These are phyloP conservation scores for Macrophya annulata DNA, from an alignment of 2,888 invertebrate species.

Conservation along the genomic window DNA sequence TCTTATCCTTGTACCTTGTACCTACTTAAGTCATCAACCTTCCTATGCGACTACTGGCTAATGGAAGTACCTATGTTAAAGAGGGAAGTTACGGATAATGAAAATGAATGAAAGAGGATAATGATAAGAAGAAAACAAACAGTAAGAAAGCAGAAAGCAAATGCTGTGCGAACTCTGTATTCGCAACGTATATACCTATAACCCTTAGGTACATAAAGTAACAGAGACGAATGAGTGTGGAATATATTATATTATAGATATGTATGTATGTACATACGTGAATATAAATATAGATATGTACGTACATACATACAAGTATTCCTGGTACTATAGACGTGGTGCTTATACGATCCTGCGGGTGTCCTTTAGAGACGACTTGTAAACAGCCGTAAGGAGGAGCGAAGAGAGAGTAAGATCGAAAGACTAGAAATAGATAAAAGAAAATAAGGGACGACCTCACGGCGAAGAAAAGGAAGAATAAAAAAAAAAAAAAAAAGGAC, in stretches of 20 bases:
- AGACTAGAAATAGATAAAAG: neutral
- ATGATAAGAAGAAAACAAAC: neutral
- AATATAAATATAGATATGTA: neutral
- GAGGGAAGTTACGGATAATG: neutral
- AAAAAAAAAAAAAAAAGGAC: constrained; percentile 40
- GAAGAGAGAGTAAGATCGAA: constrained; percentile 3
- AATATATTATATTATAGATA: neutral
- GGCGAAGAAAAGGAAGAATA: neutral
- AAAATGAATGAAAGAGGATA: constrained; percentile 22
- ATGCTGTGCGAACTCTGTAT: constrained; percentile 7
- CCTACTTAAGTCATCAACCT: neutral
- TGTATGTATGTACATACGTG: neutral
- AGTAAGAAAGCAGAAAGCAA: neutral
- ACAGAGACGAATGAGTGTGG: constrained; percentile 15
- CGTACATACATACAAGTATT: constrained; percentile 18
- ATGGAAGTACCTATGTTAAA: neutral
- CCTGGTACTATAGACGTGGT: constrained; percentile 29
- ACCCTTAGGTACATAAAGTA: neutral
- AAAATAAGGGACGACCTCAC: constrained; percentile 8
- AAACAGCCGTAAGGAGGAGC: constrained; percentile 20
- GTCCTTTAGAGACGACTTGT: constrained; percentile 42
- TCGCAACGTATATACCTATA: neutral
- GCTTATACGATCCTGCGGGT: constrained; percentile 25
- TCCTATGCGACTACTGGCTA: neutral
- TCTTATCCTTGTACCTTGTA: neutral